A percentile compares a stretch with the other conserved stretches of the same genome.
Conservation (phyloP, 1,140 invertebrate species). For the Lucilia cuprina region DNA sequence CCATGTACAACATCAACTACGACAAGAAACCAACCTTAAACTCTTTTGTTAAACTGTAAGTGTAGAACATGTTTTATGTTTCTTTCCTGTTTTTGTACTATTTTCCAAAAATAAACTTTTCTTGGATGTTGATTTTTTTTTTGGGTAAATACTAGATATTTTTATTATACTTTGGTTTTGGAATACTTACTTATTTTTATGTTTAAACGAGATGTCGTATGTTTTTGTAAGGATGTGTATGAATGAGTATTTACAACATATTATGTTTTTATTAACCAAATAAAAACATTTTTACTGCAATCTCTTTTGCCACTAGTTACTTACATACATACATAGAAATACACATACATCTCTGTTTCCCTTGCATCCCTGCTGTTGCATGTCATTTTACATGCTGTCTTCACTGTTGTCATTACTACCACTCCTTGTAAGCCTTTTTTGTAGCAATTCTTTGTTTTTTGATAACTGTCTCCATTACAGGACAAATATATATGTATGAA, state of each 20-base stretch:
- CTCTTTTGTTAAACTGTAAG: not conserved
- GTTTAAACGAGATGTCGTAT: too few relatives aligned
- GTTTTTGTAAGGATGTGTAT: not conserved
- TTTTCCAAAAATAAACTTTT: slow-evolving; percentile 2
- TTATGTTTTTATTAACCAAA: slow-evolving; percentile 33
- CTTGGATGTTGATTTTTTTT: not conserved
- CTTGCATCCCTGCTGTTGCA: not conserved
- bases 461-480: slow-evolving; percentile 3
- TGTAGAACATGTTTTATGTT: not conserved
- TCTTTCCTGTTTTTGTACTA: not conserved
- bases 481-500: not conserved
- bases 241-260: slow-evolving; percentile 21
- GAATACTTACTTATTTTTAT: not conserved
- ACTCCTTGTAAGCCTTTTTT: not conserved
- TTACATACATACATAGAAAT: too few relatives aligned
- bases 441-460: not conserved
- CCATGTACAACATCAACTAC: not conserved
- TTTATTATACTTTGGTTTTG: slow-evolving; percentile 8
- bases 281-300: slow-evolving; percentile 30
- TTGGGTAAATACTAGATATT: slow-evolving; percentile 25
- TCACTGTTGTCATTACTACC: not conserved
- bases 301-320: not conserved
- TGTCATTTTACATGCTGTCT: not conserved
- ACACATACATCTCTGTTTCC: not conserved
- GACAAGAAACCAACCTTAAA: not conserved